phyloP scores from a whole-genome alignment of 2,113 vertebrate species.

The Leiothrix lutea region DNA sequence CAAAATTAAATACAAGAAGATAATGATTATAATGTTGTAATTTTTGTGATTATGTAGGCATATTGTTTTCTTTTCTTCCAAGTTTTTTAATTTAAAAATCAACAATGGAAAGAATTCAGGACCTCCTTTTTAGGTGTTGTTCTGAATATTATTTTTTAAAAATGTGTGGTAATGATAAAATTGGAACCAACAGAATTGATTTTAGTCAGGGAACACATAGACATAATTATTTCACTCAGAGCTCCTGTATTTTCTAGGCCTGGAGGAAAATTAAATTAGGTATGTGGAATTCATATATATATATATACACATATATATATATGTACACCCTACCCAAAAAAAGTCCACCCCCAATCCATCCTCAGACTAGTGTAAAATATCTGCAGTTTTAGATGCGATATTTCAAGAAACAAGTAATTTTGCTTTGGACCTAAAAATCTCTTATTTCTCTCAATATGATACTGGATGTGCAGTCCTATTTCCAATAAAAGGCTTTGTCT shows the following conservation, averaged over 20 bases:
- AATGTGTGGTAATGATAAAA: neutral
- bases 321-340: neutral
- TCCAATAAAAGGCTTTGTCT: neutral
- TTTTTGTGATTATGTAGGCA: neutral
- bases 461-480: neutral
- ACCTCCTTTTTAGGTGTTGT: neutral
- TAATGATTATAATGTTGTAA: neutral
- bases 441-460: neutral
- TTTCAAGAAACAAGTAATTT: neutral
- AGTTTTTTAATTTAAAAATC: neutral
- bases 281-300: neutral
- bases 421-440: neutral
- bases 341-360: neutral
- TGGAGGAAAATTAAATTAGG: neutral
- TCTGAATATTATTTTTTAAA: neutral
- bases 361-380: neutral
- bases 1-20: conserved; percentile 31
- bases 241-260: neutral
- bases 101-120: neutral
- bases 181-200: neutral
- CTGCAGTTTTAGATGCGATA: neutral
- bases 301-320: neutral
- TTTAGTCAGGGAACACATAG: neutral
- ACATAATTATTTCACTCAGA: neutral
- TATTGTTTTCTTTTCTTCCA: neutral